Evolutionary conservation across 2,797 vertebrate species (phyloP).

Genomic region (Neostethus bicornis): DNA sequence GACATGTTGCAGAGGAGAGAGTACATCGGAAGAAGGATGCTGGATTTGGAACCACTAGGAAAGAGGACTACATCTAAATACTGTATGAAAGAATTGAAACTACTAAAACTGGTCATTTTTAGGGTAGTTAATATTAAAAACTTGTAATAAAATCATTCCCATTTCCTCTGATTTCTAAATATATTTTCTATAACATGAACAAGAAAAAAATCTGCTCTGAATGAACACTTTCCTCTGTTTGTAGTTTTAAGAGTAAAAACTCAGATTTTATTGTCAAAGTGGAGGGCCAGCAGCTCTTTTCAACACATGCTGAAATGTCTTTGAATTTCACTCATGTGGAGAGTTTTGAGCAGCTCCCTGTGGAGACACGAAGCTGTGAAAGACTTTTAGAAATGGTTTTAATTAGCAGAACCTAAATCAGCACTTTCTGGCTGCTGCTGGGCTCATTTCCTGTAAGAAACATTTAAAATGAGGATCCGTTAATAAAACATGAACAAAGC

Average conservation of each 20-base stretch:
- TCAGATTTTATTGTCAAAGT: slow-evolving; percentile 45
- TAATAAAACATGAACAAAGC: slow-evolving; percentile 10
- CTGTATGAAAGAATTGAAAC: no score
- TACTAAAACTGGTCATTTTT: no score
- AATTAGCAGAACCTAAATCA: slow-evolving; percentile 58
- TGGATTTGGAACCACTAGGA: no score
- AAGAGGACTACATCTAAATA: no score
- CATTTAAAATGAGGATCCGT: no score
- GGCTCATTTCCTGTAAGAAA: slow-evolving; percentile 54
- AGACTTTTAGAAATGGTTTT: slow-evolving; percentile 41
- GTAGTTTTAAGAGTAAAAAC: slow-evolving; percentile 25
- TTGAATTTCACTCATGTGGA: slow-evolving; percentile 30
- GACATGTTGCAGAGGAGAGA: no score
- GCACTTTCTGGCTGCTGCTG: slow-evolving; percentile 48
- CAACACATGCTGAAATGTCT: slow-evolving; percentile 32
- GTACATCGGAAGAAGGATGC: no score
- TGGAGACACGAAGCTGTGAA: slow-evolving; percentile 30
- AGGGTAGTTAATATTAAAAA: not conserved
- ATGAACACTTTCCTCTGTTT: slow-evolving; percentile 40
- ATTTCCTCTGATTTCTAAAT: slow-evolving; percentile 5
- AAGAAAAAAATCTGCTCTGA: slow-evolving; percentile 15
- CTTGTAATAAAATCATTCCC: not conserved
- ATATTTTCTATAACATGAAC: not conserved
- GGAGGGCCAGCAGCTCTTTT: slow-evolving; percentile 25
- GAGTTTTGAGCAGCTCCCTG: slow-evolving; percentile 24